These are phyloP conservation scores for Liasis olivaceus DNA, from an alignment of 2,797 vertebrate species.

Conservation along the genomic window DNA sequence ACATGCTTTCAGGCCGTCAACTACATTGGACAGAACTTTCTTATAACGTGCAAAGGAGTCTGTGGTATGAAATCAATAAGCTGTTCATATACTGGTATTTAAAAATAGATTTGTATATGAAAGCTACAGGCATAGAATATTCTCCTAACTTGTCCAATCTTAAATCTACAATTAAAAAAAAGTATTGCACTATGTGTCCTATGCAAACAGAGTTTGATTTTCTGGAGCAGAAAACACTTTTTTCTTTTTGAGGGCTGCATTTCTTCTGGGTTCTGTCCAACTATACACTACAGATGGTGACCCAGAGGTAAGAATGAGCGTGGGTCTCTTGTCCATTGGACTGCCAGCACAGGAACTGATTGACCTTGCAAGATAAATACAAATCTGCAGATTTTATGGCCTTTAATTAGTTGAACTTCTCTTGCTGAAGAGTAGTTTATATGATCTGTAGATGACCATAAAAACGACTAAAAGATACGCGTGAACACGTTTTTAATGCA, in stretches of 20 bases:
- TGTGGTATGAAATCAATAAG: background rate
- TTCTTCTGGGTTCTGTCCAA: background rate
- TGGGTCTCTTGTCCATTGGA: background rate
- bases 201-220: background rate
- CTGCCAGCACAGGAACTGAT: background rate
- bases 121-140: background rate
- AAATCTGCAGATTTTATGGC: background rate
- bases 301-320: background rate
- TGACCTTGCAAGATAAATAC: background rate
- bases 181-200: background rate
- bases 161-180: background rate
- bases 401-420: background rate
- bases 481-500: background rate
- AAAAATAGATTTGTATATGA: background rate
- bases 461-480: background rate
- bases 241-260: background rate
- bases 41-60: background rate
- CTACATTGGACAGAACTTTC: background rate
- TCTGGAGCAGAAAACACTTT: background rate
- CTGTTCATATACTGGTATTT: background rate
- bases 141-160: background rate
- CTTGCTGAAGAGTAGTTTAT: background rate
- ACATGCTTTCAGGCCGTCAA: background rate
- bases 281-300: background rate
- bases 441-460: background rate